Conservation (phyloP, 2,888 invertebrate genomes). For the Dasypogon diadema region DNA sequence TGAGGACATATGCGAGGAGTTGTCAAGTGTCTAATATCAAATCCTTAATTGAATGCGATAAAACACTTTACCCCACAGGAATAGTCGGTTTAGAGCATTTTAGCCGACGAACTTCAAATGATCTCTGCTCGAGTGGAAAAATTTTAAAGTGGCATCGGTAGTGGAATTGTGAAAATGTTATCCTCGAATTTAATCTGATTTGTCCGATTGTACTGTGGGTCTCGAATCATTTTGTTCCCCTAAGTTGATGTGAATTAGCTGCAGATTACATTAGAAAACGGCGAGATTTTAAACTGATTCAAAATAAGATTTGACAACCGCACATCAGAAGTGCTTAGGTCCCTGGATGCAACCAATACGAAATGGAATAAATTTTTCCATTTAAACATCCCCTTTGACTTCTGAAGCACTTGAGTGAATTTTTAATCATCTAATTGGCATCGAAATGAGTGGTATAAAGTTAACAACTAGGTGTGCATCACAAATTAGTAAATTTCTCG, state of each 20-base stretch:
- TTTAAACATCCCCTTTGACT: neutral
- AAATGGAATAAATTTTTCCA: neutral
- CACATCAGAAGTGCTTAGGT: constrained; percentile 19
- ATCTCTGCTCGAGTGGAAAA: constrained; percentile 25
- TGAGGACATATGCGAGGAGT: constrained; percentile 52
- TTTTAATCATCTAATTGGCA: constrained; percentile 39
- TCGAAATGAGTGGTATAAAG: neutral
- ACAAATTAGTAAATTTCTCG: neutral
- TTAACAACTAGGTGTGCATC: neutral
- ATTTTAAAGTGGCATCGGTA: constrained; percentile 42
- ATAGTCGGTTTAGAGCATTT: neutral
- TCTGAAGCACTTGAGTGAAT: constrained; percentile 9
- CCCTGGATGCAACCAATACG: neutral
- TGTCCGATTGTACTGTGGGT: constrained; percentile 29
- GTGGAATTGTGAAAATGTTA: constrained; percentile 41
- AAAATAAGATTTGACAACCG: constrained; percentile 10
- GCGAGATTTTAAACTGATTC: constrained; percentile 20
- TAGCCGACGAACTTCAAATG: neutral
- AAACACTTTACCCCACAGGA: constrained; percentile 1
- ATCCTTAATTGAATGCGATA: constrained; percentile 48
- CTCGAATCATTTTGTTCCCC: neutral
- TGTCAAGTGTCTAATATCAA: constrained; percentile 47
- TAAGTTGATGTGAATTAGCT: constrained; percentile 22
- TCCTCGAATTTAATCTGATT: constrained; percentile 43
- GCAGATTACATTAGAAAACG: constrained; percentile 12